Evolutionary conservation across 2,797 vertebrate species (phyloP), one percentile per base, ranked within the genome.

Genomic region (Leptoclinus maculatus): DNA sequence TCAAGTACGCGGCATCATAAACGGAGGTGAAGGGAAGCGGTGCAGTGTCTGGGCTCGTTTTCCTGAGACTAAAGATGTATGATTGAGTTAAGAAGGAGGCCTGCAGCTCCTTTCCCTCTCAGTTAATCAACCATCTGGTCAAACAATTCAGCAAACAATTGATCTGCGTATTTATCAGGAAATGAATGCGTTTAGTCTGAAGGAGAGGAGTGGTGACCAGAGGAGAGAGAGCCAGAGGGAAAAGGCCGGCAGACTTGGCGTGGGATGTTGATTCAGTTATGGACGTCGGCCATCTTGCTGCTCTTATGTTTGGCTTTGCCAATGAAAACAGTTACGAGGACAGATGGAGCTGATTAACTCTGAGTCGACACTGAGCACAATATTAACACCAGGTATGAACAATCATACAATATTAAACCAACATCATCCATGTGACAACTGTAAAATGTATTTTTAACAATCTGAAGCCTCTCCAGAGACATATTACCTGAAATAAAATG

Each of bases 191-290:
- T 7, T 17, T 2, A 38, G 34, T 2, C 49, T 6, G 14, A 23
- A 39, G 47, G 0, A 25, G 51, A 53, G 32, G 21, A 66, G 36
- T 17, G 66, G 58, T 68, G 34, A 63, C 10, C 27, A 19, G 56
- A 63, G 49, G 36, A 66, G 13, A 32, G 32, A 13, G 25, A 73
- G 75, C 53, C 59, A 73, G 64, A 53, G 59, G 68, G 39, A 13
- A 49, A 29, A 39, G 38, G 38, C 11, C 11, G 38, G 38, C 38
- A 59, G 64, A 38, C 56, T 73, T 63, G 68, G 59, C 60, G 23
- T 25, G 32, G 74, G 59, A 82, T 71, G 69, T 5, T 91, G 69
- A 84, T 85, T 81, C 57, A 41, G 69, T 83, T 57, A 72, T 76
- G 77, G 69, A 80, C 74, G 2, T 54, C 1, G 5, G 84, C 74